These are phyloP conservation scores for Alauda arvensis DNA, from an alignment of 2,797 vertebrate species.

Conservation along the genomic window DNA sequence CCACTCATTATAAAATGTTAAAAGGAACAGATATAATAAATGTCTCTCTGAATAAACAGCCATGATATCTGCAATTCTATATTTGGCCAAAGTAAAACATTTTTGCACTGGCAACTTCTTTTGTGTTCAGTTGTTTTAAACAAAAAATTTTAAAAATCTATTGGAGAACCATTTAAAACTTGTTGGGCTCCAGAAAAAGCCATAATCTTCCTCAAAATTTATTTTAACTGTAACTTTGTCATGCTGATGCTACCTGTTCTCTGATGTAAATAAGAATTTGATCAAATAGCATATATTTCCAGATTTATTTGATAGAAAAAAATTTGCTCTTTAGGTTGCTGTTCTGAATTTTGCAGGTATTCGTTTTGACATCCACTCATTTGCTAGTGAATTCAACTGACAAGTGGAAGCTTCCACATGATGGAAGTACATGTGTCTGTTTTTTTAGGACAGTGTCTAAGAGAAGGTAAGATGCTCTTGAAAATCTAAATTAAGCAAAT, in stretches of 20 bases:
- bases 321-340: not conserved
- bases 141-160: not conserved
- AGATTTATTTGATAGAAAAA: not conserved
- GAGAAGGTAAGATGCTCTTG: not conserved
- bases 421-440: accelerated
- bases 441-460: not conserved
- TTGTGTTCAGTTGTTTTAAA: not conserved
- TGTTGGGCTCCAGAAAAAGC: not conserved
- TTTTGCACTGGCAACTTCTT: not conserved
- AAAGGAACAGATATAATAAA: not conserved
- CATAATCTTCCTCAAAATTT: not conserved
- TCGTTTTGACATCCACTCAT: not conserved
- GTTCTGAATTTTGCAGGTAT: not conserved
- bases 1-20: not conserved
- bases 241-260: not conserved
- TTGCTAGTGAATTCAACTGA: not conserved
- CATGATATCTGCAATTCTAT: not conserved
- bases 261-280: not conserved
- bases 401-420: not conserved
- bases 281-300: not conserved
- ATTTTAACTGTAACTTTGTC: not conserved
- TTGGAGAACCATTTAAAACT: not conserved
- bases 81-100: not conserved
- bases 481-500: not conserved
- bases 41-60: not conserved